Evolutionary conservation across 2,888 invertebrate species (phyloP).

Genomic region (Dimorphilus gyrociliatus): DNA sequence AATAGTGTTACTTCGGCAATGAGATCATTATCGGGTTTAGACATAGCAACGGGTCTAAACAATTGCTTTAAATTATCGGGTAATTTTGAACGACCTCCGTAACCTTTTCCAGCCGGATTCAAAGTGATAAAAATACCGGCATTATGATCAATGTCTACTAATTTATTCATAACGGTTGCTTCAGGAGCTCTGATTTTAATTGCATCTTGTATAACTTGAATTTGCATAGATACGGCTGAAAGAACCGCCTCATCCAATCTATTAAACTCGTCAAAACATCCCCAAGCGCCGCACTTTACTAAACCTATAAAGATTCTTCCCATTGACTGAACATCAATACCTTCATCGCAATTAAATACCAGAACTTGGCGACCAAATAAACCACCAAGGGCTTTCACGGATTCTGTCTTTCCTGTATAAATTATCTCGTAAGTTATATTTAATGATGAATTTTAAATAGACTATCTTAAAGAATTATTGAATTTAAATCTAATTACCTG

Average conservation of each 20-base stretch:
- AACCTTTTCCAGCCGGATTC: conserved; percentile 86
- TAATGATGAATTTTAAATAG: too few species aligned
- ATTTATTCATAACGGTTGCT: too few species aligned
- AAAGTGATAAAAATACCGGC: conserved; percentile 92
- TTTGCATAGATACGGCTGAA: conserved; percentile 82
- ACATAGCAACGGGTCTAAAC: conserved; percentile 90
- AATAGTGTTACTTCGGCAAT: conserved; percentile 75
- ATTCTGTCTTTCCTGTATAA: conserved; percentile 98
- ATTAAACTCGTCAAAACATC: conserved; percentile 97
- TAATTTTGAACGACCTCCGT: conserved; percentile 80
- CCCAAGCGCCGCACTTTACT: conserved; percentile 73
- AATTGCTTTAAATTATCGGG: conserved; percentile 85
- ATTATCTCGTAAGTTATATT: too few species aligned
- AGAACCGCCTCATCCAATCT: conserved; percentile 80
- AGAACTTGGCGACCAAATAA: conserved; percentile 63
- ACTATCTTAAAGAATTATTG: too few species aligned
- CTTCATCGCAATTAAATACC: conserved; percentile 68
- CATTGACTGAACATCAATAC: conserved; percentile 87
- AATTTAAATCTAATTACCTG: too few species aligned
- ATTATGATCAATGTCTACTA: conserved; percentile 69
- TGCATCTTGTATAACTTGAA: conserved; percentile 70
- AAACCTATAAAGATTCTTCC: conserved; percentile 79
- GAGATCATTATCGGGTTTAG: conserved; percentile 66
- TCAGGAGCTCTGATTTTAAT: conserved; percentile 48
- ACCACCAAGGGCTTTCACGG: conserved; percentile 68